These are phyloP conservation scores for Diachrysia chrysitis DNA, from an alignment of 2,888 invertebrate species.

Conservation along the genomic window DNA sequence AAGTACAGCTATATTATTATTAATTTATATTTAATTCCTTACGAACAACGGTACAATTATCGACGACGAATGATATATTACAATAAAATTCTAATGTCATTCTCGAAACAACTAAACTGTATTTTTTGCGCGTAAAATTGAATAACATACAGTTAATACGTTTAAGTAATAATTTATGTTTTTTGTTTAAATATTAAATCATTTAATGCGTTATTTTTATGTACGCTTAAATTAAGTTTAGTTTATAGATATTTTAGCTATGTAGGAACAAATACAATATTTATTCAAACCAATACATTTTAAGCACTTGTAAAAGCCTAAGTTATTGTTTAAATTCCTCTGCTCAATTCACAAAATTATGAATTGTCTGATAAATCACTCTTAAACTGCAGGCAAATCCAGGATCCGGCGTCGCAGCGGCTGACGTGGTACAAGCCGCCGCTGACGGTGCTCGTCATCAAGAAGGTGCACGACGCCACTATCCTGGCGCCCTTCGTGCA, in stretches of 20 bases:
- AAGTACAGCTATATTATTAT: slow-evolving; percentile 19
- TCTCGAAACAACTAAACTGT: background rate
- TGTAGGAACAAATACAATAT: too few species aligned
- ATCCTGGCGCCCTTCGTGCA: slow-evolving; percentile 97
- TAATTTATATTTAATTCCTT: slow-evolving; percentile 14
- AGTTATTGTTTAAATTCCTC: too few species aligned
- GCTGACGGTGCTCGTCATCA: slow-evolving; percentile 98
- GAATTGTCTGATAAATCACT: background rate
- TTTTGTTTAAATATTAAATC: background rate
- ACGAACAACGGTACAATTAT: background rate
- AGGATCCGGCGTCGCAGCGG: slow-evolving; percentile 98
- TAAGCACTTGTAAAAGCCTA: too few species aligned
- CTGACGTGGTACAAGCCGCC: slow-evolving; percentile 99
- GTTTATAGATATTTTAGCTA: too few species aligned
- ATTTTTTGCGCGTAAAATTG: background rate
- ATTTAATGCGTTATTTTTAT: background rate
- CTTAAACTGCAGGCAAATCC: slow-evolving; percentile 94
- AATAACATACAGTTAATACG: background rate
- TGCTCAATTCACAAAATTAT: too few species aligned
- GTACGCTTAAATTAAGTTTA: too few species aligned
- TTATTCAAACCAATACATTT: too few species aligned
- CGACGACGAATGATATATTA: slow-evolving; percentile 19
- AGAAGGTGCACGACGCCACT: slow-evolving; percentile 97
- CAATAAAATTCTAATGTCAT: slow-evolving; percentile 1
- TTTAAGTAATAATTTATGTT: background rate